Evolutionary conservation across 2,797 vertebrate species (phyloP).

Genomic region (Dendrocincla fuliginosa): DNA sequence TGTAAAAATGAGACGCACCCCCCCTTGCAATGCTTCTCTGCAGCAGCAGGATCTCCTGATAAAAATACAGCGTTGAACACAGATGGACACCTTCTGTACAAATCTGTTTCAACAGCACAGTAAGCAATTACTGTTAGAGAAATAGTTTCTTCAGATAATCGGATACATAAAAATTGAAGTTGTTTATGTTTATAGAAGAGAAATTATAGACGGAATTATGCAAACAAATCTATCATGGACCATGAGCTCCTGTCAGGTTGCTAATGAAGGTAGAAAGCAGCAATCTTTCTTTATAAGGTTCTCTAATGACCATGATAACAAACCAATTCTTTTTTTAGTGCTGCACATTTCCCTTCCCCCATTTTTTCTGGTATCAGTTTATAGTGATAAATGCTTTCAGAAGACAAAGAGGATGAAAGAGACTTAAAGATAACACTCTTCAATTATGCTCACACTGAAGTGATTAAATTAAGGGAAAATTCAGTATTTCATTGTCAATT

Average conservation of each 20-base stretch:
- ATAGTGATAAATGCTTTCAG: not conserved
- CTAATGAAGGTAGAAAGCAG: constrained; percentile 37
- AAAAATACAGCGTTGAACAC: not conserved
- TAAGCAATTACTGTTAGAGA: not conserved
- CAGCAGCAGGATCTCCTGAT: not conserved
- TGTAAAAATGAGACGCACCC: not conserved
- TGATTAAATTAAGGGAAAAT: constrained; percentile 41
- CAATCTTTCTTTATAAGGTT: constrained; percentile 31
- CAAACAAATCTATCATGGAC: constrained; percentile 18
- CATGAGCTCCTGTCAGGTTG: constrained; percentile 22
- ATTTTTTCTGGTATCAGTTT: not conserved
- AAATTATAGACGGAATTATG: constrained; percentile 36
- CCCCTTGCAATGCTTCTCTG: not conserved
- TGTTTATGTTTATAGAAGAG: constrained; percentile 16
- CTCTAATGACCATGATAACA: constrained; percentile 32
- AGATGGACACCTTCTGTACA: not conserved
- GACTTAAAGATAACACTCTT: not conserved
- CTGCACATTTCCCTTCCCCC: not conserved
- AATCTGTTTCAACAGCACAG: not conserved
- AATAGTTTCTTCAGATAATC: constrained; percentile 25
- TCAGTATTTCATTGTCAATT: constrained; percentile 19
- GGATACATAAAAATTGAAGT: constrained; percentile 32
- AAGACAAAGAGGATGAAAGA: not conserved
- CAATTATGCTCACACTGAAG: not conserved
- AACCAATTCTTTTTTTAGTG: not conserved